Conservation (phyloP, 2,113 vertebrate species). For the Ibidorhyncha struthersii region DNA sequence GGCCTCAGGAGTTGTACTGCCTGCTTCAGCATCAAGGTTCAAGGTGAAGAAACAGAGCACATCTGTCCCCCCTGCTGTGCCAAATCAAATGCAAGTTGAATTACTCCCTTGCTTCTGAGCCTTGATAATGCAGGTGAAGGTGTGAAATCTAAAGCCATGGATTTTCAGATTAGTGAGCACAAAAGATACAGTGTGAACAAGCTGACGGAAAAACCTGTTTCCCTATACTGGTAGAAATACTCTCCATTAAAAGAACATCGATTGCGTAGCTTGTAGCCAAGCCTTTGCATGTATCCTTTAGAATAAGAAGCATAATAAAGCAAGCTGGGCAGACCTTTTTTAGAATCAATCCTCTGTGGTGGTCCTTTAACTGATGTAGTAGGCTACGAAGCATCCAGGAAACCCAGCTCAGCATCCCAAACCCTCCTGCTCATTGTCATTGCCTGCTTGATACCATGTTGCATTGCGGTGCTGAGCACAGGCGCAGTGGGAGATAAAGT, state of each 20-base stretch:
- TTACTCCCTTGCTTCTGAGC: not conserved
- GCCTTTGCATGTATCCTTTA: not conserved
- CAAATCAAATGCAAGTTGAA: not conserved
- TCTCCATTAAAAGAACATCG: not conserved
- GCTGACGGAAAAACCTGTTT: not conserved
- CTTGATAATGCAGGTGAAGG: not conserved
- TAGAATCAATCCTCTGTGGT: not conserved
- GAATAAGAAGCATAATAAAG: not conserved
- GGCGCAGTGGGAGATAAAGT: not conserved
- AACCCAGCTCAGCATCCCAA: not conserved
- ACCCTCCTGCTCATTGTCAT: rapidly evolving
- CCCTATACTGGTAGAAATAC: not conserved
- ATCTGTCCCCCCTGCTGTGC: not conserved
- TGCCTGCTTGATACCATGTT: not conserved
- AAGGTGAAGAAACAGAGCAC: not conserved
- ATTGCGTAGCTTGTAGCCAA: not conserved
- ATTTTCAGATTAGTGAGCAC: not conserved
- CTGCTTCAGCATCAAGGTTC: not conserved
- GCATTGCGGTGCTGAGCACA: not conserved
- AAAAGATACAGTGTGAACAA: not conserved
- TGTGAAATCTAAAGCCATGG: not conserved
- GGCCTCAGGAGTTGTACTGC: not conserved
- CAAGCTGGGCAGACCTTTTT: not conserved
- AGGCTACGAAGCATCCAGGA: not conserved
- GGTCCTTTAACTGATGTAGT: not conserved